These are phyloP conservation scores for Cheumatopsyche charites DNA, from an alignment of 1,140 invertebrate genomes.

Conservation along the genomic window DNA sequence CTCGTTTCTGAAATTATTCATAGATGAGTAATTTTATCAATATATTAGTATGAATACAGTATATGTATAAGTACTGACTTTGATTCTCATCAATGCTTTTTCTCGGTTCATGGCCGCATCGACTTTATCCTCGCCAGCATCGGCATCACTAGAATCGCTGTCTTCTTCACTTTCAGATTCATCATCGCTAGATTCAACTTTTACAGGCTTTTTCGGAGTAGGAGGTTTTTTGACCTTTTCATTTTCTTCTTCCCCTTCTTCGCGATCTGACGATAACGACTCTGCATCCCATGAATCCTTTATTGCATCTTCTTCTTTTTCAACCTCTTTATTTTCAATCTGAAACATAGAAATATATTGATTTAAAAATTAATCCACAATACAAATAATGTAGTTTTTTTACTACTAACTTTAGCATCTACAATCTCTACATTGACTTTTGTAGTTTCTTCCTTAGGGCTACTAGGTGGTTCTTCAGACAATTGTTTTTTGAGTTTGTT, in stretches of 20 bases:
- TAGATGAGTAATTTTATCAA: too few relatives aligned
- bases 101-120: conserved; percentile 68
- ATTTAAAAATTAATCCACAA: conserved; percentile 21
- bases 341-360: conserved; percentile 39
- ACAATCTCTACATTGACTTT: conserved; percentile 65
- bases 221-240: conserved; percentile 37
- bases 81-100: conserved; percentile 67
- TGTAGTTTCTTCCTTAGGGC: conserved; percentile 56
- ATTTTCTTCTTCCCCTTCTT: conserved; percentile 53
- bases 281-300: conserved; percentile 88
- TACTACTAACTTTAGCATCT: conserved; percentile 57
- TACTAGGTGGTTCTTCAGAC: conserved; percentile 57
- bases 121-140: conserved; percentile 57
- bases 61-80: conserved; percentile 60
- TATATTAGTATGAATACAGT: too few relatives aligned
- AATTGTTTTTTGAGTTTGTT: conserved; percentile 72
- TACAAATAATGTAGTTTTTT: background rate
- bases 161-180: conserved; percentile 62
- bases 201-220: conserved; percentile 20
- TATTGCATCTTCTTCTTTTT: conserved; percentile 60
- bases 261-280: conserved; percentile 69
- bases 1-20: conserved; percentile 68
- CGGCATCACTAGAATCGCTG: conserved; percentile 57
- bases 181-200: conserved; percentile 56
- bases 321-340: conserved; percentile 55